Evolutionary conservation across 2,888 invertebrate species (phyloP), one percentile per base, ranked within the genome.

Genomic region (Elegia similella): DNA sequence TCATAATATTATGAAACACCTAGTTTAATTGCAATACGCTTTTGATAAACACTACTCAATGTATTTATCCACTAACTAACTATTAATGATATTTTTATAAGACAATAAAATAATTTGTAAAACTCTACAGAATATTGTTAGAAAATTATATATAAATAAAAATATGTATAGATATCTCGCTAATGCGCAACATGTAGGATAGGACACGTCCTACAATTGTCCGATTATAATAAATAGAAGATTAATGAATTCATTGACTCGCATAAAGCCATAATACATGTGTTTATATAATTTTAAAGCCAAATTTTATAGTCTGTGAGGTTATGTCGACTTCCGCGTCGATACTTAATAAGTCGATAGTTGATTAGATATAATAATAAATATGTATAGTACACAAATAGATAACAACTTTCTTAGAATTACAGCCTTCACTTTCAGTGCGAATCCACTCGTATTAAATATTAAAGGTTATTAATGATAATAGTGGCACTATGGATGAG

Each of bases 301-400:
- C 91, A 92, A 91, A 90, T 91, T 86, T 88, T 58, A 84, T 88
- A 92, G 92, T 92, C 92, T 92, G 92, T 92, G 85, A 86, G 89
- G 86, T 91, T 84, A 88, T 86, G 85, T 80, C 85, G 89, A 87
- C 88, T 76, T 70, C 69, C 64, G 62, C 71, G 86, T 76, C 90
- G 82, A 84, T 85, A 82, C 82, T 85, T 86, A 86, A 70, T 72
- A 86, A 86, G 82, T 86, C 84, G 80, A 86, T 82, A 87, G 82
- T 84, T 84, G 80, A 80, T 82, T 73, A 84, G 80, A 82, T 84
- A 84, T 79, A 80, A 78, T 80, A 78, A 82, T 85, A 86, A 82
- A 83, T 80, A 55, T 34, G 54, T 55, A 86, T 80, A 86, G 77
- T 84, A 86, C 86, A 84, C 84, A 86, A 85, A 88, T 88, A 88